Percentiles rank a stretch among this genome's conserved stretches.
Evolutionary conservation across 2,797 vertebrate species (phyloP).

Genomic region (Typhlichthys subterraneus): DNA sequence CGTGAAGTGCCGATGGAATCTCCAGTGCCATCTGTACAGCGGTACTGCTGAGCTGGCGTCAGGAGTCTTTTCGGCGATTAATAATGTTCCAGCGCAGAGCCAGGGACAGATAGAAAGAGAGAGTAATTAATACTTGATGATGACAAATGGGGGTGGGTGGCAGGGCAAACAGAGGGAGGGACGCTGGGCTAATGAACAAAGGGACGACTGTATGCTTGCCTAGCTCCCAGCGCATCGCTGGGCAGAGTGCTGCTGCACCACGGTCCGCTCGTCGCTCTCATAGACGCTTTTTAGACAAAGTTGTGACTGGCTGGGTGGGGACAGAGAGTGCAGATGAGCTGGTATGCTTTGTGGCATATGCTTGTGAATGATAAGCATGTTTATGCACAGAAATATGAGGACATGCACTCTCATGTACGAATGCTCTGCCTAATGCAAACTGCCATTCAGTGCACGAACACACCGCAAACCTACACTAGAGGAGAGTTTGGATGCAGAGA

Average conservation of each 20-base stretch:
- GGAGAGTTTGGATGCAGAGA: background rate
- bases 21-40: constrained; percentile 46
- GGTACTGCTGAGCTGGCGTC: constrained; percentile 63
- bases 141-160: constrained; percentile 66
- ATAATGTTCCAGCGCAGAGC: constrained; percentile 48
- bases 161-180: constrained; percentile 54
- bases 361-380: constrained; percentile 15
- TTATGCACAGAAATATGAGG: constrained; percentile 9
- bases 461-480: constrained; percentile 14
- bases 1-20: constrained; percentile 49
- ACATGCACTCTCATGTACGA: background rate
- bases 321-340: constrained; percentile 7
- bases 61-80: constrained; percentile 58
- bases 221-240: constrained; percentile 38
- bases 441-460: constrained; percentile 4
- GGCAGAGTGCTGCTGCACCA: constrained; percentile 28
- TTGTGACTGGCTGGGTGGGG: constrained; percentile 19
- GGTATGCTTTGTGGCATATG: constrained; percentile 17
- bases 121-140: constrained; percentile 77
- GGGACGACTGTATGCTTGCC: constrained; percentile 56
- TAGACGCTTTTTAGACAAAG: constrained; percentile 24
- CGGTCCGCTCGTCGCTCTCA: constrained; percentile 25
- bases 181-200: constrained; percentile 67
- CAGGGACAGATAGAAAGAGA: constrained; percentile 34
- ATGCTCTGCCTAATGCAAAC: background rate